Evolutionary conservation across 37 sponge, comb jelly and placozoan genomes (phyloP), one percentile per base, ranked within the genome.

Genomic region (Geodia barretti): DNA sequence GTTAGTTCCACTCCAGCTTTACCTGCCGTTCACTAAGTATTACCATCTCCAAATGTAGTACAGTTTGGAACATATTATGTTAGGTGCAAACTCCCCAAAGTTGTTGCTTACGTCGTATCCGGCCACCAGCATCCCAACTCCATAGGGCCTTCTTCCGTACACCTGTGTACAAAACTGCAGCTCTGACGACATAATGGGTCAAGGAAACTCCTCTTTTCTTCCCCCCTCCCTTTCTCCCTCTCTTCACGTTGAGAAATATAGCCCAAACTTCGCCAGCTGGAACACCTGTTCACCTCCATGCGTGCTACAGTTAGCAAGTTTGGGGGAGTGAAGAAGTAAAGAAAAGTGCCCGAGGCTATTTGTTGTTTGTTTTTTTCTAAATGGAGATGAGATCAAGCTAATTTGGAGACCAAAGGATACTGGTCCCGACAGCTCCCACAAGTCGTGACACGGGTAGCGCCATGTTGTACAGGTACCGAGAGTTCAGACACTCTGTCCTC

Each of bases 121-220:
- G 41, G 99, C 99, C 30, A 98, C 93, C 54, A 98, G 72, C 86
- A 98, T 83, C 8, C 99, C 99, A 17, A 98, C 99, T 29, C 99
- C 99, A 81, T 92, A 98, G 0, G 99, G 99, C 2, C 99, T 60
- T 23, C 91, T 60, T 14, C 99, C 99, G 72, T 89, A 86, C 17
- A 94, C 23, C 79, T 88, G 83, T 0, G 94, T 95, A 3, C 85
- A 79, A 39, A 77, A 79, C 59, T 97, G 97, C 89, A 95, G 86
- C 79, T 91, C 92, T 92, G 68, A 69, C 23, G 25, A 24, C 25
- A 26, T 38, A 66, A 67, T 4, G 36, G 0, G 84, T 89, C 66
- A 83, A 75, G 88, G 86, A 41, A 60, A n/a, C n/a, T 24, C 62
- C 14, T n/a, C 41, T 20, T 23, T 63, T 4, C 64, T 29, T 63